Base-by-base conservation (phyloP, 1,140 invertebrate species). In the Papilio xuthus region DNA sequence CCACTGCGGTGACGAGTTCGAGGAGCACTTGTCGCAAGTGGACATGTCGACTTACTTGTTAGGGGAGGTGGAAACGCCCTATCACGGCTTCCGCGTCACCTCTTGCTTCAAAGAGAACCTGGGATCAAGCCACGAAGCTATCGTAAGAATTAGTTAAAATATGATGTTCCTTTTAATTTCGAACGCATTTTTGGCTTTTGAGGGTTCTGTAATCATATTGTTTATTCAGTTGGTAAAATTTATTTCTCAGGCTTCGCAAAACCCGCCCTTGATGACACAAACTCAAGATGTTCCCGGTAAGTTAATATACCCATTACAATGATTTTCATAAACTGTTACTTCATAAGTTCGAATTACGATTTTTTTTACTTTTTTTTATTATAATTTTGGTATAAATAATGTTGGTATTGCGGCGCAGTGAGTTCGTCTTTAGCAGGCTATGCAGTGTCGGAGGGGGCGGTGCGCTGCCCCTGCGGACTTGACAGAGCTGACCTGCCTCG, bases 41-140 rank as follows among this genome's bases (percentile, higher is more conserved):
- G 2, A 78, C 4, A n/a, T 50, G 2, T 79, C 83, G 3, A 53
- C 81, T 2, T 50, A 88, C 20, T 83, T 83, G 63, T 73, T 90
- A 4, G 89, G 86, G n/a, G 78, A 75, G 9, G 89, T 92, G 37
- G 79, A 84, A 28, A 92, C 91, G 26, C 84, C 86, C 1, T 87
- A 79, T 80, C 90, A 92, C 71, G 80, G 74, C 44, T 18, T 90
- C 0, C 72, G 80, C 2, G 77, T 86, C 1, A 50, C 82, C 3
- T 78, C 80, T 10, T 89, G 81, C 75, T 77, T 87, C 13, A 81
- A 79, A 23, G 85, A 83, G n/a, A 37, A 37, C 4, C 18, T 85
- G 28, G 70, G 47, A 0, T 79, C 82, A 23, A 90, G 88, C 53
- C 77, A 86, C 32, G 86, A 89, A 44, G 86, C 86, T 78, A 85